phyloP scores from a whole-genome alignment of 2,113 vertebrate species.

The Carassius auratus region DNA sequence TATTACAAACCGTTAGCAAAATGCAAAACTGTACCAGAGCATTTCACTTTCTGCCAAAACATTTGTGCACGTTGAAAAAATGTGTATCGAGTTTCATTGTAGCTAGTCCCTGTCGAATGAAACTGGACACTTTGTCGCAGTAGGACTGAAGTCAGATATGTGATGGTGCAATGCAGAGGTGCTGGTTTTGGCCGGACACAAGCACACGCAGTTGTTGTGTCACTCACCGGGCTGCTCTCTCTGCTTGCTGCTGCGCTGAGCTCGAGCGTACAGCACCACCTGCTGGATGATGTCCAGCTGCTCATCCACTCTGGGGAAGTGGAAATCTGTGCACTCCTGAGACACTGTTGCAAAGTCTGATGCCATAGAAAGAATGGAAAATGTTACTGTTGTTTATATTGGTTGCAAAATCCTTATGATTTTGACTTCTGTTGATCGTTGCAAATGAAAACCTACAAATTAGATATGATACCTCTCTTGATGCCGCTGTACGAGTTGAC shows the following conservation, averaged over 20 bases:
- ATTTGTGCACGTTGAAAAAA: constrained; percentile 44
- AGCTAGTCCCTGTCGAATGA: constrained; percentile 35
- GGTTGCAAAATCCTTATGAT: not conserved
- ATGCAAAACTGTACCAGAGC: constrained; percentile 14
- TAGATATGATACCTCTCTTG: constrained; percentile 83
- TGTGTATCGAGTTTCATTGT: constrained; percentile 38
- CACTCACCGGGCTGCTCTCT: constrained; percentile 82
- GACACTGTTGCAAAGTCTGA: constrained; percentile 94
- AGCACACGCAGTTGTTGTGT: constrained; percentile 52
- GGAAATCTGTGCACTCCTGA: constrained; percentile 96
- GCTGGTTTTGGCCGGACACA: constrained; percentile 39
- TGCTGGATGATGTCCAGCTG: constrained; percentile 94
- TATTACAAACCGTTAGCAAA: not conserved
- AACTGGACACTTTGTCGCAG: constrained; percentile 50
- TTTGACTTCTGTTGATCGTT: not conserved
- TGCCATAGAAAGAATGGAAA: not conserved
- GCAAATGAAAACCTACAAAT: not conserved
- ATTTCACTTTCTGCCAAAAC: constrained; percentile 40
- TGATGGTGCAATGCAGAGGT: constrained; percentile 55
- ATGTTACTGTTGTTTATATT: not conserved
- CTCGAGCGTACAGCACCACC: constrained; percentile 91
- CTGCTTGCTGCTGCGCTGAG: constrained; percentile 85
- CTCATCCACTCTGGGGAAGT: constrained; percentile 88
- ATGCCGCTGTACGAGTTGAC: constrained; percentile 97
- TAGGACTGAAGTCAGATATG: constrained; percentile 48